Evolutionary conservation across 2,113 vertebrate genomes (phyloP), one percentile per base, ranked within the genome.

Genomic region (Callionymus lyra): DNA sequence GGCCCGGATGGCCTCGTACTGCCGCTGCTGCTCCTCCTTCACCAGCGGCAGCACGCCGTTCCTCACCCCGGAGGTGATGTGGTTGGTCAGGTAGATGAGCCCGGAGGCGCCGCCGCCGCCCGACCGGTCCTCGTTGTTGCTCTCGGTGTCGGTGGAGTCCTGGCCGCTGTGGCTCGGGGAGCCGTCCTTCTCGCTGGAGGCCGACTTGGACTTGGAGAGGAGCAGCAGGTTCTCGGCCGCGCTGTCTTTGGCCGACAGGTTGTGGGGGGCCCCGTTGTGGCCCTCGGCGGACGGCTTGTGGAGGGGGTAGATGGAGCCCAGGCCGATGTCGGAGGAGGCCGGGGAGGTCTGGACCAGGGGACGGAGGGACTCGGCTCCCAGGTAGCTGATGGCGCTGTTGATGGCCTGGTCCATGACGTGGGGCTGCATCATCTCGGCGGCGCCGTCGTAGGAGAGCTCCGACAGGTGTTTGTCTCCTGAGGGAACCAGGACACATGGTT

Each of bases 361-460:
- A 12, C 95, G 90, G 63, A 99, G 77, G 1, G 95, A 92, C 72
- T 99, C 94, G 0, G 95, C 95, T 13, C 94, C 95, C 54, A 99
- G 80, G 78, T 98, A 99, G 56, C 84, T 98, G 81, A 99, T 99
- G 74, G 95, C 95, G 0, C 93, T 99, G 81, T 99, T 99, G 77
- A 99, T 99, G 76, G 95, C 93, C 80, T 98, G 94, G 82, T 99
- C 93, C 9, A 99, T 97, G 53, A 98, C 94, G 0, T 93, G 93
- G 0, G 92, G 93, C 72, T 96, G 92, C 84, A 97, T 95, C 48
- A 97, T 80, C 36, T 96, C 92, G 0, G 82, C 19, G 17, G 82
- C 80, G 37, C 82, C 72, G 14, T 97, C 93, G 0, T 87, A 99
- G 4, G 92, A 85, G 44, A 94, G 72, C 44, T 99, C 93, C 0